phyloP scores from a whole-genome alignment of 2,113 vertebrate species.

The Fulica atra region DNA sequence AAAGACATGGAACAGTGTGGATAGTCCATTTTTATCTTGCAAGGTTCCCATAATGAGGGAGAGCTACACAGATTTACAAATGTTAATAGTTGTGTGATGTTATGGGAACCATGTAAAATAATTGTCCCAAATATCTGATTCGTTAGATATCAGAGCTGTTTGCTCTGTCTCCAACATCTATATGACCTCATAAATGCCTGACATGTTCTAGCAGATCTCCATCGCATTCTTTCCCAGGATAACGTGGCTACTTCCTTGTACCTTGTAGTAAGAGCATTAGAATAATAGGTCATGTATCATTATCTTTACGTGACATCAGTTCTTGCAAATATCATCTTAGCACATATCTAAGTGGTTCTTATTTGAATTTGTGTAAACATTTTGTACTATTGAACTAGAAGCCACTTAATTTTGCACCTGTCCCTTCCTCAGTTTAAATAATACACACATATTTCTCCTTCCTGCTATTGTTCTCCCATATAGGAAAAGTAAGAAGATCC shows the following conservation, averaged over 20 bases:
- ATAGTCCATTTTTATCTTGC: not conserved
- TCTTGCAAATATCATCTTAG: not conserved
- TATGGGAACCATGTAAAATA: not conserved
- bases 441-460: slow-evolving; percentile 40
- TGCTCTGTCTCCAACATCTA: not conserved
- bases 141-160: not conserved
- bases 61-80: not conserved
- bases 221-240: not conserved
- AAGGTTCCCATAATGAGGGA: not conserved
- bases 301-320: not conserved
- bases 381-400: not conserved
- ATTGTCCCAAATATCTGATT: not conserved
- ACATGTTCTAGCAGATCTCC: not conserved
- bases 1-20: not conserved
- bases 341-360: not conserved
- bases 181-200: not conserved
- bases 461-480: slow-evolving; percentile 45
- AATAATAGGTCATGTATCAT: not conserved
- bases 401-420: slow-evolving; percentile 44
- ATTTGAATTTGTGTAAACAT: slow-evolving; percentile 11
- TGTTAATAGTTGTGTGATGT: not conserved
- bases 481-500: slow-evolving; percentile 6
- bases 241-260: not conserved
- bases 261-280: not conserved
- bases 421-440: slow-evolving; percentile 49